These are phyloP conservation scores for Galaxias olidus DNA, from an alignment of 2,797 vertebrate species.

Conservation along the genomic window DNA sequence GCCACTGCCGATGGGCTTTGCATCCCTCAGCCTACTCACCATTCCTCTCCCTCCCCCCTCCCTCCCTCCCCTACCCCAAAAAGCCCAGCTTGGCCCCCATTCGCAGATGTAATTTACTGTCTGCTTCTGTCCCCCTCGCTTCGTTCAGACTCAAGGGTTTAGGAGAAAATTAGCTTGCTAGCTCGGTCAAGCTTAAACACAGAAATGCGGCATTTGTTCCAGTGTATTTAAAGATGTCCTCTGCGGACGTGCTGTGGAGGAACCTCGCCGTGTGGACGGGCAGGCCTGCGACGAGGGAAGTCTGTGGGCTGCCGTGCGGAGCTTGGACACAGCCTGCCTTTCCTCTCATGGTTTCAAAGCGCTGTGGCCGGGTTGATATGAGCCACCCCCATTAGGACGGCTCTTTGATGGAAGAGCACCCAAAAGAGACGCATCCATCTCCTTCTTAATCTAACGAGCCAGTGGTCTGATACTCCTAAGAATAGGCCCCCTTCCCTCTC, in stretches of 20 bases:
- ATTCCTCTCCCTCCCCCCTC: slow-evolving; percentile 16
- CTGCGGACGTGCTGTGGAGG: slow-evolving; percentile 54
- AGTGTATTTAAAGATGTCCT: slow-evolving; percentile 77
- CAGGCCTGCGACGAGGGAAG: slow-evolving; percentile 34
- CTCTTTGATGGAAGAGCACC: slow-evolving; percentile 44
- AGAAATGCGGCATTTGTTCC: slow-evolving; percentile 69
- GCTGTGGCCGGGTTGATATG: slow-evolving; percentile 56
- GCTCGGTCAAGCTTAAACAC: slow-evolving; percentile 80
- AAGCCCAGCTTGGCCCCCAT: slow-evolving; percentile 37
- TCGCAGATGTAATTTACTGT: slow-evolving; percentile 74
- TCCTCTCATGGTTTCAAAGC: slow-evolving; percentile 36
- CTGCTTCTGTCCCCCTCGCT: slow-evolving; percentile 65
- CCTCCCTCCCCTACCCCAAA: slow-evolving; percentile 45
- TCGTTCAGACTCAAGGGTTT: slow-evolving; percentile 74
- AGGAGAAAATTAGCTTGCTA: slow-evolving; percentile 76
- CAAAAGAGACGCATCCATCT: slow-evolving; percentile 35
- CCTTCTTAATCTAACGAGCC: slow-evolving; percentile 8
- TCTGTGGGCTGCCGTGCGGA: slow-evolving; percentile 32
- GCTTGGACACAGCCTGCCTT: slow-evolving; percentile 9
- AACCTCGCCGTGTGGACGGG: slow-evolving; percentile 40
- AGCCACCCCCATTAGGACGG: slow-evolving; percentile 44
- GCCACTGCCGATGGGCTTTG: slow-evolving; percentile 24
- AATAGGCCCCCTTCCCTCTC: background rate
- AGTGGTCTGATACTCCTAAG: background rate
- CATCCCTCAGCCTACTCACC: slow-evolving; percentile 13